These are phyloP conservation scores for Australoheros facetus DNA, from an alignment of 2,797 vertebrate species.

Conservation along the genomic window DNA sequence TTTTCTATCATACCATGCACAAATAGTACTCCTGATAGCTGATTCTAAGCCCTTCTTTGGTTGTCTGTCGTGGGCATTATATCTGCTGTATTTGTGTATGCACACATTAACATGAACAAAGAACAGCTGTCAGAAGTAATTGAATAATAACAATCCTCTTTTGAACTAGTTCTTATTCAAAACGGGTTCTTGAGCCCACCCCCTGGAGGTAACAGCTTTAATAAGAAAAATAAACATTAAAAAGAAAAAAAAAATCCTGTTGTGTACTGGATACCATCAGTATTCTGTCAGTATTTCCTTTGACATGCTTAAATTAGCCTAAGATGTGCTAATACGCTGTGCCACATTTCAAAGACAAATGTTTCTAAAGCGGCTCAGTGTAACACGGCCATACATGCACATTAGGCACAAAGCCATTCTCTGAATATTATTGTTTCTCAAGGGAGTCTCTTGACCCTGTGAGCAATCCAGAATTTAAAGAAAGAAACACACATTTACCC, in stretches of 20 bases:
- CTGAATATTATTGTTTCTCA: conserved; percentile 33
- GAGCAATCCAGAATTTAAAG: conserved; percentile 20
- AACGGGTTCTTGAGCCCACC: background rate
- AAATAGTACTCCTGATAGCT: background rate
- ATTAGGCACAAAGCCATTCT: conserved; percentile 32
- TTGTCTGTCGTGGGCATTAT: background rate
- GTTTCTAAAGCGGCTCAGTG: conserved; percentile 30
- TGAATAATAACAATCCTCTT: conserved; percentile 1
- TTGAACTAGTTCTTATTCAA: background rate
- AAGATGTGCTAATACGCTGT: conserved; percentile 36
- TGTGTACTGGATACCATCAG: conserved; percentile 1
- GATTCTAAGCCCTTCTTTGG: background rate
- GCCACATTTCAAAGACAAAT: conserved; percentile 61
- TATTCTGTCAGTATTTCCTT: conserved; percentile 18
- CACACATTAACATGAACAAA: background rate
- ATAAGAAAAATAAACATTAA: conserved; percentile 13
- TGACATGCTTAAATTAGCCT: conserved; percentile 42
- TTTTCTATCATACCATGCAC: background rate
- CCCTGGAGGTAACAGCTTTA: conserved; percentile 1
- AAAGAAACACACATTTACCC: conserved; percentile 7
- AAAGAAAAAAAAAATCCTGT: background rate
- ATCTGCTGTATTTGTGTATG: background rate
- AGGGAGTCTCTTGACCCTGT: conserved; percentile 26
- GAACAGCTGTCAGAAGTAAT: background rate
- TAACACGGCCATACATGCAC: conserved; percentile 33